These are phyloP conservation scores for Anthoscopus minutus DNA, from an alignment of 2,113 vertebrate genomes.

Conservation along the genomic window DNA sequence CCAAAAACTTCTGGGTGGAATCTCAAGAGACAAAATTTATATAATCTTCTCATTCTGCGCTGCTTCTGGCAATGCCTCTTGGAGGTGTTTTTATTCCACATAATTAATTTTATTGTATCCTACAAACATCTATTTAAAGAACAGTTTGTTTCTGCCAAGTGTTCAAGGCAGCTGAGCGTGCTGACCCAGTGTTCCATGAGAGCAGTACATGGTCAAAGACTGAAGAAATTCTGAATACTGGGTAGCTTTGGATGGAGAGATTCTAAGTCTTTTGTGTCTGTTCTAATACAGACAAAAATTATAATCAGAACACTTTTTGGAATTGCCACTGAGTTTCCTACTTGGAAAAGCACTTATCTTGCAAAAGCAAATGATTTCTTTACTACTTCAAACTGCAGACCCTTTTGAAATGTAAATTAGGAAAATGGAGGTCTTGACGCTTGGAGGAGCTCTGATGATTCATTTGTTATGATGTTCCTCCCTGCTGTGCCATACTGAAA, in stretches of 20 bases:
- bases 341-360: constrained; percentile 59
- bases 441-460: constrained; percentile 36
- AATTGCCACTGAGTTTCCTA: constrained; percentile 34
- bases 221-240: background rate
- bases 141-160: background rate
- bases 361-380: constrained; percentile 65
- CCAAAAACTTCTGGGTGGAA: background rate
- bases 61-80: background rate
- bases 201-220: background rate
- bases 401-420: constrained; percentile 69
- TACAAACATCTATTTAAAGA: background rate
- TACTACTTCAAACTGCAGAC: constrained; percentile 25
- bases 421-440: constrained; percentile 17
- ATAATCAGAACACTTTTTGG: constrained; percentile 17
- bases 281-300: constrained; percentile 36
- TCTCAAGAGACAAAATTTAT: background rate
- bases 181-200: background rate
- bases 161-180: background rate
- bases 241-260: background rate
- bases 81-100: background rate
- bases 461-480: constrained; percentile 25
- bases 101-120: background rate
- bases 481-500: background rate
- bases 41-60: background rate
- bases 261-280: constrained; percentile 11